Base-by-base conservation (phyloP, 2,888 invertebrate genomes). In the Pycnomerus fuliginosus region DNA sequence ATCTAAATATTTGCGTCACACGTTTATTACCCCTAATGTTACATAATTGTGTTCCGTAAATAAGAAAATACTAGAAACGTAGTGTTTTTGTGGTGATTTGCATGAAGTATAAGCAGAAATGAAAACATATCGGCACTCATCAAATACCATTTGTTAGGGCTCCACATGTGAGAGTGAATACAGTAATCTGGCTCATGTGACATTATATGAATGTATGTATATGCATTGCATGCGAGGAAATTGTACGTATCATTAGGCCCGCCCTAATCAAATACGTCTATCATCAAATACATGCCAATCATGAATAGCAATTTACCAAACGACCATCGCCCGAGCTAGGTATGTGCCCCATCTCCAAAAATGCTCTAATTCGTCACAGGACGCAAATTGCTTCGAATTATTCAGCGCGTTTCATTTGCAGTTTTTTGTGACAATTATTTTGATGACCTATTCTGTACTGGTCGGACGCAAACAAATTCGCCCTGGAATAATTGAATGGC, bases 281-380 rank as follows among this genome's bases (percentile, higher is more conserved):
- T 68, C 68, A 68, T 68, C 67, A 68, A 68, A 69, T 69, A 65
- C 67, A 69, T 68, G 67, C 67, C 67, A 67, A 68, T 69, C 69
- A 66, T 66, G 65, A 60, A 62, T 61, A 57, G 64, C 64, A 67
- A 67, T 67, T 65, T 64, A 57, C 58, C 48, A 52, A 48, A 50
- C 46, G 52, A 41, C 41, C 50, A 46, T 40, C 35, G 28, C 44
- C 45, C 42, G 42, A 38, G 40, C 41, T 52, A 55, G 52, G 50
- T 50, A 44, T 48, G 25, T 15, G 22, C 50, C 48, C 55, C 47
- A 50, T 13, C 25, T 22, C 22, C 42, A 58, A 60, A 61, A 63
- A 58, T 55, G 48, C 58, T 55, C 53, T 58, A 60, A 61, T 60
- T 58, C 55, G 54, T 62, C 59, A 62, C 55, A 50, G 52, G 41